Conservation (phyloP, 2,113 vertebrate species). For the Aegotheles bennettii region DNA sequence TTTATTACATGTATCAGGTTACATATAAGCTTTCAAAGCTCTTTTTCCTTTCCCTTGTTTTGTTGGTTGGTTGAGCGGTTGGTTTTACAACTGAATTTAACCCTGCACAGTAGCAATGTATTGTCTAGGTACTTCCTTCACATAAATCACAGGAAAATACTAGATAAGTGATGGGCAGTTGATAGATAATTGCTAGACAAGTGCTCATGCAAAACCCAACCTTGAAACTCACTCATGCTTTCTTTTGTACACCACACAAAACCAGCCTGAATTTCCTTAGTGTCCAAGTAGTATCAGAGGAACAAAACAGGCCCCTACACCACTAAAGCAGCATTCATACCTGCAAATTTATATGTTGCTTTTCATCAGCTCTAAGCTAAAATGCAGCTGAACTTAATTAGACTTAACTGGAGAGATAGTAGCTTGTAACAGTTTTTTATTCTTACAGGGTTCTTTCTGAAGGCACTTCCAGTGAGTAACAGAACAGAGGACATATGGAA, state of each 20-base stretch:
- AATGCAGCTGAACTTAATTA: not conserved
- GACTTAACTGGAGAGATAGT: not conserved
- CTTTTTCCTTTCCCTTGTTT: not conserved
- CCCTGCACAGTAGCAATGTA: not conserved
- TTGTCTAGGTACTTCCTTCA: not conserved
- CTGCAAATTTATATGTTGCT: not conserved
- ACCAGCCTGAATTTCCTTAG: not conserved
- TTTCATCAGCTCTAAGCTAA: not conserved
- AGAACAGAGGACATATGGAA: not conserved
- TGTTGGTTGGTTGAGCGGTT: not conserved
- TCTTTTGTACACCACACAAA: not conserved
- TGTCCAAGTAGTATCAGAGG: not conserved
- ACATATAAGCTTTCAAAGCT: not conserved
- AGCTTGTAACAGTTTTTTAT: slow-evolving; percentile 35
- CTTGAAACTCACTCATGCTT: not conserved
- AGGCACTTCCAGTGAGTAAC: slow-evolving; percentile 27
- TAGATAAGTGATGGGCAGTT: not conserved
- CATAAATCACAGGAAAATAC: not conserved
- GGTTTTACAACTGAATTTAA: not conserved
- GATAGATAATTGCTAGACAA: not conserved
- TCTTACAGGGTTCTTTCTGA: slow-evolving; percentile 27
- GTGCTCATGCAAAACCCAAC: not conserved
- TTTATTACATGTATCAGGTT: not conserved
- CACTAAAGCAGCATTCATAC: not conserved
- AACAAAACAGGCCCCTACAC: not conserved